phyloP scores from a whole-genome alignment of 1,140 invertebrate species.

The Lutraria rhynchaena region DNA sequence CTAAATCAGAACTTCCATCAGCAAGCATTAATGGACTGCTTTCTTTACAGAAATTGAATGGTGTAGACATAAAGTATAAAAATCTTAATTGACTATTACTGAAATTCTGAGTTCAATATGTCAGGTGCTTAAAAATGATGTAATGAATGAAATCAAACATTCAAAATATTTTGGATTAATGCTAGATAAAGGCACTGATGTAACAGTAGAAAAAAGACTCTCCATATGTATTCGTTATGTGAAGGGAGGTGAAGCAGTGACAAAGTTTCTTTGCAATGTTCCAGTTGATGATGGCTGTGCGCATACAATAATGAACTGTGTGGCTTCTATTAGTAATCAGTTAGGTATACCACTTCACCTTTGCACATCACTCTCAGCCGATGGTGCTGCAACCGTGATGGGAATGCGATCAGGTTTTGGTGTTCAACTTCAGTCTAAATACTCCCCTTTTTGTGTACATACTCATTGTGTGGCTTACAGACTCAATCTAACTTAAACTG shows the following conservation, averaged over 20 bases:
- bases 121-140: neutral
- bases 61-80: constrained; percentile 7
- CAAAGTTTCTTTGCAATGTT: constrained; percentile 20
- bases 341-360: neutral
- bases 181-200: constrained; percentile 24
- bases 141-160: constrained; percentile 9
- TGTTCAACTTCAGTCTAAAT: constrained; percentile 11
- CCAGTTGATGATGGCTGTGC: neutral
- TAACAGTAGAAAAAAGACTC: constrained; percentile 28
- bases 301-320: constrained; percentile 30
- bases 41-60: constrained; percentile 7
- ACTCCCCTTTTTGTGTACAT: constrained; percentile 2
- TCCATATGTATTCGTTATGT: constrained; percentile 26
- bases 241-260: constrained; percentile 15
- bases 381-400: constrained; percentile 17
- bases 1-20: constrained; percentile 11
- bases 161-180: constrained; percentile 5
- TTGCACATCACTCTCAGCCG: constrained; percentile 12
- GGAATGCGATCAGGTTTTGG: constrained; percentile 10
- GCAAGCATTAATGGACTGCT: constrained; percentile 11
- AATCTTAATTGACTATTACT: constrained; percentile 37
- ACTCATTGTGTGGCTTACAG: constrained; percentile 22
- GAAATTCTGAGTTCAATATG: constrained; percentile 18
- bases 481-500: constrained; percentile 39
- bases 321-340: neutral